Conservation (phyloP, 2,113 vertebrate species). For the Onychorhynchus coronatus region DNA sequence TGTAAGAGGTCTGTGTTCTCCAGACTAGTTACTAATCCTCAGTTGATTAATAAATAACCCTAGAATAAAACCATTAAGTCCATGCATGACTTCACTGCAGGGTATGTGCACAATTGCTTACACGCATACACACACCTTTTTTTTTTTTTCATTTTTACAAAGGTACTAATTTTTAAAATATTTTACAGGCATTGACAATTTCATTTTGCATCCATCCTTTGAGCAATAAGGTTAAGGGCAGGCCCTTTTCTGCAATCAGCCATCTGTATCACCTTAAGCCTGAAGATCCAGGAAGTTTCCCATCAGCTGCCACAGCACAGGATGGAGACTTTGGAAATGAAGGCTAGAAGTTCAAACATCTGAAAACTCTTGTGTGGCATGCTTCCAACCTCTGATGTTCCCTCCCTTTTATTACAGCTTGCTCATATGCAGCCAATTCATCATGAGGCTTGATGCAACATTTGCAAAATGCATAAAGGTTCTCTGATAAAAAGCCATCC, state of each 20-base stretch:
- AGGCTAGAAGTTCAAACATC: background rate
- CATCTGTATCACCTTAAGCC: background rate
- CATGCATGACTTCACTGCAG: background rate
- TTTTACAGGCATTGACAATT: background rate
- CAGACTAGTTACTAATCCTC: background rate
- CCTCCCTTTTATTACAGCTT: background rate
- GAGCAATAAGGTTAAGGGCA: background rate
- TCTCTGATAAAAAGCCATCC: background rate
- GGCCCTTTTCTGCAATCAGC: background rate
- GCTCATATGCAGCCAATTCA: background rate
- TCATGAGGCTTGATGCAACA: background rate
- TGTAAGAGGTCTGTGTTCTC: background rate
- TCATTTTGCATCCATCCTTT: background rate
- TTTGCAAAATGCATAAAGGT: background rate
- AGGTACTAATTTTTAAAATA: background rate
- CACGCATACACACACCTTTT: accelerated
- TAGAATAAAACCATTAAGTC: background rate
- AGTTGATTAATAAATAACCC: background rate
- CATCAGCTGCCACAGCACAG: background rate
- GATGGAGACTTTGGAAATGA: background rate
- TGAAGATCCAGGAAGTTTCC: background rate
- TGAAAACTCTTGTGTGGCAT: background rate
- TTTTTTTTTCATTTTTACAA: background rate
- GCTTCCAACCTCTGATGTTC: background rate
- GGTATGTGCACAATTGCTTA: background rate